Evolutionary conservation across 1,140 invertebrate species (phyloP), one percentile per base, ranked within the genome.

Genomic region (Caerostris extrusa): DNA sequence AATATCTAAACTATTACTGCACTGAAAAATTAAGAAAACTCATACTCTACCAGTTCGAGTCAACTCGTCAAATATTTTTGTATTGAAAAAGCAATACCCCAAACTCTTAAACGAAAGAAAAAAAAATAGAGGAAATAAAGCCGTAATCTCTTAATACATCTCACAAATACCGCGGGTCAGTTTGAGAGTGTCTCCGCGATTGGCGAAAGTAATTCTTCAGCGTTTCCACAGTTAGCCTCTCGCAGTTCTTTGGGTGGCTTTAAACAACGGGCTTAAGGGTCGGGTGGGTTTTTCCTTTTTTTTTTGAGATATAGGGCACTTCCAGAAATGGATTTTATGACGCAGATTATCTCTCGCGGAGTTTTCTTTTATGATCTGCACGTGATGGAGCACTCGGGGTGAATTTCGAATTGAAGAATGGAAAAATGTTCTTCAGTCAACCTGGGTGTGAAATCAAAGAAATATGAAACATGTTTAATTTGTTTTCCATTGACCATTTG

Each of bases 281-380:
- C 7, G 83, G n/a, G 1, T n/a, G 57, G 82, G 7, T 86, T 86
- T 82, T 82, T 5, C 0, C n/a, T n/a, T n/a, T n/a, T n/a, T 34
- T 34, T 17, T 83, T 58, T 19, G n/a, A 58, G 83, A 60, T 60
- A 86, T 60, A 19, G 10, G n/a, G 17, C 57, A 58, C 57, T 86
- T 86, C 83, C 17, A 86, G 57, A 34, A 86, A 86, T 86, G 57
- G 83, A 5, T 86, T 86, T 86, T 86, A 86, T 10, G 57, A 17
- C n/a, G 3, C 4, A 58, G 57, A 17, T 86, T 86, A 86, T 86
- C 83, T 56, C n/a, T 58, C 17, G n/a, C n/a, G 5, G n/a, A 19
- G 83, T 71, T 50, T 8, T 58, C 19, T 86, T 86, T 86, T 86
- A 86, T 86, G 83, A 86, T 3, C 55, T 3, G n/a, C 19, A 86